Evolutionary conservation across 2,888 invertebrate species (phyloP).

Genomic region (Rhagophthalmus giganteus): DNA sequence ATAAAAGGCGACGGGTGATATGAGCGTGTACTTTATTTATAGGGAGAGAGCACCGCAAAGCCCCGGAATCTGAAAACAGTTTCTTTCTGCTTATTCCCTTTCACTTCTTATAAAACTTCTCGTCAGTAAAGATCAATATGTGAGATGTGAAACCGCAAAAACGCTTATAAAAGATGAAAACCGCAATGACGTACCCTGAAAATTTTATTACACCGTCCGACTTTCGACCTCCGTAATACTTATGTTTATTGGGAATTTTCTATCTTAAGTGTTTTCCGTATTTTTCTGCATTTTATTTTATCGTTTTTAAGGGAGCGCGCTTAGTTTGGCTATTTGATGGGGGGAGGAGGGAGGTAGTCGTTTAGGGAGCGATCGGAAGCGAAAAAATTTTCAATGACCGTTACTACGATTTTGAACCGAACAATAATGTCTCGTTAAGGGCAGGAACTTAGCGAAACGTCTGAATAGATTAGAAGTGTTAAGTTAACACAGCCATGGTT

Average conservation of each 20-base stretch:
- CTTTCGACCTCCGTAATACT: neutral
- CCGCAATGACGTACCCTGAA: conserved; percentile 3
- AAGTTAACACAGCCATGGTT: too few relatives aligned
- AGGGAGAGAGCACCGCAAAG: conserved; percentile 26
- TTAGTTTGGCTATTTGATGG: too few relatives aligned
- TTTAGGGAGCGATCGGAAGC: too few relatives aligned
- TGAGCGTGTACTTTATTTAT: conserved; percentile 34
- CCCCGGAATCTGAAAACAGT: conserved; percentile 30
- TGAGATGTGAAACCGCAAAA: conserved; percentile 24
- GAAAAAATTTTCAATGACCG: neutral
- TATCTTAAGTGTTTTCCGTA: neutral
- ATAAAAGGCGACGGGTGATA: conserved; percentile 33
- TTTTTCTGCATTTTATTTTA: too few relatives aligned
- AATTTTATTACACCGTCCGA: conserved; percentile 2
- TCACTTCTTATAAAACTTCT: conserved; percentile 27
- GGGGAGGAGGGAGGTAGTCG: too few relatives aligned
- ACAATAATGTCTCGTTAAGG: too few relatives aligned
- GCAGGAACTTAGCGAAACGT: too few relatives aligned
- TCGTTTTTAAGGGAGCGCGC: too few relatives aligned
- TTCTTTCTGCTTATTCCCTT: conserved; percentile 25
- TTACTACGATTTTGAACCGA: neutral
- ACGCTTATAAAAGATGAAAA: conserved; percentile 25
- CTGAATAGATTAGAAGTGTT: too few relatives aligned
- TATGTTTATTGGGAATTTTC: neutral
- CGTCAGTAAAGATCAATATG: conserved; percentile 25